Evolutionary conservation across 2,113 vertebrate genomes (phyloP), one percentile per base, ranked within the genome.

Genomic region (Scomber japonicus): DNA sequence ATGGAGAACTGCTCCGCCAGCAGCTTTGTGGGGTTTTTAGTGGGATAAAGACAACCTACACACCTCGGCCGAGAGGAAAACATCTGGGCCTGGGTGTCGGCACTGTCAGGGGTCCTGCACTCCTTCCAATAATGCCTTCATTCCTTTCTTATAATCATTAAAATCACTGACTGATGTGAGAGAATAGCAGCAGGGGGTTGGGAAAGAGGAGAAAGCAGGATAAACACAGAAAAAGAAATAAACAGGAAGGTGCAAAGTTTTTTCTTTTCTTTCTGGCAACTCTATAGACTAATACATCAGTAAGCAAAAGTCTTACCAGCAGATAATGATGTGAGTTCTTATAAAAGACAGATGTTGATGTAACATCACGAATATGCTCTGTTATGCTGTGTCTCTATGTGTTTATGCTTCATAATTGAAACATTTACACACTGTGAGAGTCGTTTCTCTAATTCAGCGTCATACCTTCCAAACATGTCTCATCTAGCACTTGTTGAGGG

Each of bases 311-410:
- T 60, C 56, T 63, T 66, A 87, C 16, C 74, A 24, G 65, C 75
- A 51, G 68, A 70, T 69, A 68, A 88, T 93, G 91, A 94, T 30
- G 78, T 64, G 69, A 89, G 60, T 12, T 71, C 62, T 91, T 89
- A 87, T 90, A 87, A 93, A 90, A 93, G 79, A 75, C 91, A 93
- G 92, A 89, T 92, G 92, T 85, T 80, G 57, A 69, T 71, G 73
- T 77, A 82, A 78, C 82, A 78, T 75, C 60, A 24, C 78, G 88
- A 91, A 91, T 78, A 83, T 82, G 87, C 56, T 69, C 51, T 75
- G 82, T 89, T 87, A 78, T 83, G 81, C 27, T 45, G 71, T 46
- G 44, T 88, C 84, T 91, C 68, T 69, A 31, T 88, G 88, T 93
- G 92, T 91, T 91, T 90, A 82, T 67, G 71, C 70, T 90, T 83